Base-by-base conservation (phyloP, 2,113 vertebrate genomes). In the Cynoglossus semilaevis region DNA sequence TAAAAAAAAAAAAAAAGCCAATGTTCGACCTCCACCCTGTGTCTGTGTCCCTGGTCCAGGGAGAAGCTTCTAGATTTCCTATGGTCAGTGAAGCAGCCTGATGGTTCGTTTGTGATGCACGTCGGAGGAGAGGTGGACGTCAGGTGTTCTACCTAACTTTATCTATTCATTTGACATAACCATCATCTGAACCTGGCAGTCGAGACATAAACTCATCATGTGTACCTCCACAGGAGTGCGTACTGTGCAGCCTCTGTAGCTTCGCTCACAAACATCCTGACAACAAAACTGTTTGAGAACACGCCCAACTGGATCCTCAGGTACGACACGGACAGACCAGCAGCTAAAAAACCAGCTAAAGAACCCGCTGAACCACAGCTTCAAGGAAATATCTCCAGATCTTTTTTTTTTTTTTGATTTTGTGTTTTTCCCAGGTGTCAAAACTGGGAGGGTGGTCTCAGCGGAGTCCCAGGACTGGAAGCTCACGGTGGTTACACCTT, bases 81-180 rank as follows among this genome's bases (percentile, higher is more conserved):
- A 22, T 87, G 89, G 83, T 94, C 91, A 0, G 85, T 99, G 85
- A 98, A 96, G 82, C 96, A 97, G 80, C 90, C 92, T 0, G 91
- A 98, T 3, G 96, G 97, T 73, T 97, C 96, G 66, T 99, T 99
- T 55, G 90, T 95, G 85, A 99, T 99, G 96, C 97, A 99, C 0
- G 38, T 93, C 0, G 95, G 96, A 8, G 96, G 97, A 7, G 97
- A 99, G 85, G 95, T 98, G 82, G 97, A 99, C 0, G 94, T 98
- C 83, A 96, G 97, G 97, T 98, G 50, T 41, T 14, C 38, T 41
- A 12, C 38, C 14, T 13, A 13, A 41, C 11, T 6, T 29, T 41
- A 7, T 41, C 38, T 13, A 14, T 41, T 12, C 1, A 14, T 5
- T 12, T 41, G 38, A 41, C 38, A 2, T 10, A 10, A 11, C 12